Evolutionary conservation across 2,113 vertebrate genomes (phyloP), one percentile per base, ranked within the genome.

Genomic region (Agapornis roseicollis): DNA sequence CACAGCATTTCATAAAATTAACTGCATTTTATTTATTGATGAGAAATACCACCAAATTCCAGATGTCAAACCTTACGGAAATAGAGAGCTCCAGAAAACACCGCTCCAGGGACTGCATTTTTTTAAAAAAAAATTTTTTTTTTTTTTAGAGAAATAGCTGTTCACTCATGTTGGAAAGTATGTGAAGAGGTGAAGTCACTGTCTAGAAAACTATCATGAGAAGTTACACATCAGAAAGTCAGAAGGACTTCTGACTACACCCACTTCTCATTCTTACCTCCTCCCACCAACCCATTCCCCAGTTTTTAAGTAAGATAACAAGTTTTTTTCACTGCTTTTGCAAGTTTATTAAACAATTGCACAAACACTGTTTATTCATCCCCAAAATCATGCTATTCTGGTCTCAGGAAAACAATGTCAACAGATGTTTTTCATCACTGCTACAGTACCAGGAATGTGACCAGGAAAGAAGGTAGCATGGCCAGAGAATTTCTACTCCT

Each of bases 351-450:
- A 96, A 93, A 85, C 72, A 95, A 69, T 78, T 94, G 80, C 77
- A 65, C 25, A 83, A 88, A 80, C 25, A 13, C 16, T 65, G 52
- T 88, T 94, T 86, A 33, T 78, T 81, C 64, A 37, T 71, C 65
- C 66, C 81, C 56, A 77, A 61, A 71, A 2, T 47, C 73, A 65
- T 64, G 49, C 64, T 79, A 49, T 76, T 89, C 80, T 96, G n/a
- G 47, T 81, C 69, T 55, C 68, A 11, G 65, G 61, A 49, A 93
- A 95, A 78, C 50, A 92, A 52, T 20, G 7, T 46, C 31, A 58
- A 23, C 95, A 97, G 86, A 87, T 95, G 93, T 60, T 92, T 96
- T 79, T 47, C 50, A 92, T 96, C 89, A 89, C 55, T 63, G 64
- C 50, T 81, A 4, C 69, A 71, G 46, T 22, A 88, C 35, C 73